Evolutionary conservation across 2,888 invertebrate species (phyloP).

Genomic region (Volucella bombylans): DNA sequence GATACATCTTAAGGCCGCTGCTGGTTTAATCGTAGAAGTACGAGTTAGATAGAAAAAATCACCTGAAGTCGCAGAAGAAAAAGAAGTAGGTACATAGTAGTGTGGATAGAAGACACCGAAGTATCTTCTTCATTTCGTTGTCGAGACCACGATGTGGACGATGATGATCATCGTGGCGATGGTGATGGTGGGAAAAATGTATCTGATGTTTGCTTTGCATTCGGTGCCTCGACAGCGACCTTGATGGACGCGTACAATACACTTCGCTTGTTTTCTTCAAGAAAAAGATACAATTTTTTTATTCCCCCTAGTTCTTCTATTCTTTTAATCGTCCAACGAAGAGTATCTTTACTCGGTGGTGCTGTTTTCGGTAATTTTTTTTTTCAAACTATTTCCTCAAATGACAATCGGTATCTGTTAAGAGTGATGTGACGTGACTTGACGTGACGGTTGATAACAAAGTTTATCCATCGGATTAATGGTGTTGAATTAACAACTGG

Average conservation of each 20-base stretch:
- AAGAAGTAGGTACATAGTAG: slow-evolving; percentile 22
- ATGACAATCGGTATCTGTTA: slow-evolving; percentile 46
- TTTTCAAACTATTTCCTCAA: not conserved
- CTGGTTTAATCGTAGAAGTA: slow-evolving; percentile 8
- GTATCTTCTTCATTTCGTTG: slow-evolving; percentile 74
- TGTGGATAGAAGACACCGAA: slow-evolving; percentile 32
- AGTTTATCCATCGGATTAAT: slow-evolving; percentile 35
- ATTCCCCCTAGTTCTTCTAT: not conserved
- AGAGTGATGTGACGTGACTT: not conserved
- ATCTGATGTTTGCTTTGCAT: slow-evolving; percentile 76
- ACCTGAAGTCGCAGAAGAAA: slow-evolving; percentile 19
- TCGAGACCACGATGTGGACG: slow-evolving; percentile 61
- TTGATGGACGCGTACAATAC: slow-evolving; percentile 81
- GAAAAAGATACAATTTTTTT: slow-evolving; percentile 34
- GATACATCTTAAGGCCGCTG: slow-evolving; percentile 49
- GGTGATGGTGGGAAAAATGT: slow-evolving; percentile 75
- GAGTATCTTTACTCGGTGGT: slow-evolving; percentile 29
- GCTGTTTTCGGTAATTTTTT: slow-evolving; percentile 8
- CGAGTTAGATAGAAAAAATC: slow-evolving; percentile 3
- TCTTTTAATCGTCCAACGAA: slow-evolving; percentile 11
- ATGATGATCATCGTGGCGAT: slow-evolving; percentile 52
- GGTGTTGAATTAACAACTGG: slow-evolving; percentile 51
- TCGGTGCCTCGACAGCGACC: slow-evolving; percentile 82
- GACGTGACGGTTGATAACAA: slow-evolving; percentile 43
- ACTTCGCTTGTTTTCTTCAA: slow-evolving; percentile 61